These are phyloP conservation scores for Oscheius sp. DNA, from an alignment of 2,888 invertebrate genomes.

Conservation along the genomic window DNA sequence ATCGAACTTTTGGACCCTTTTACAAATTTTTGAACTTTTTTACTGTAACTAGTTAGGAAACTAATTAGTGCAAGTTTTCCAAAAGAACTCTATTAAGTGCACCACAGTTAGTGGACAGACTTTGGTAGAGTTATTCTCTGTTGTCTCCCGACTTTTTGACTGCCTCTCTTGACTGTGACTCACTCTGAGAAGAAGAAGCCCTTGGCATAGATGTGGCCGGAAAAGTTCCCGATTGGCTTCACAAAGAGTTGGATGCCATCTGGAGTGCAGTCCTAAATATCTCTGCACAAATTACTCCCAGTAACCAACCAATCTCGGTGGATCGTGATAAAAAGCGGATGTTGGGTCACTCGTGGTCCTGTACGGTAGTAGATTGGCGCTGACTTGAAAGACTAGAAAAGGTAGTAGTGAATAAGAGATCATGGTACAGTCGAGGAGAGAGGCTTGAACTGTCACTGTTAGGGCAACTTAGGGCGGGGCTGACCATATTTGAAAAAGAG, in stretches of 20 bases:
- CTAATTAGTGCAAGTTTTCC: too few species aligned
- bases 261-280: conserved; percentile 64
- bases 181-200: conserved; percentile 65
- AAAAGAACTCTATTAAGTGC: too few species aligned
- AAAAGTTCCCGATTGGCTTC: conserved; percentile 54
- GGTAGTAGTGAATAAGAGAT: background rate
- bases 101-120: too few species aligned
- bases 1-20: too few species aligned
- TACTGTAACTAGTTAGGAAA: too few species aligned
- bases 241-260: conserved; percentile 65
- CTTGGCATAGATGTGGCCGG: conserved; percentile 71
- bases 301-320: conserved; percentile 11
- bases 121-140: too few species aligned
- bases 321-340: conserved; percentile 20
- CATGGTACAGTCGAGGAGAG: conserved; percentile 15
- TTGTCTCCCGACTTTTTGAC: too few species aligned
- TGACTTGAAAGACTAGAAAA: background rate
- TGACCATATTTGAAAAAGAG: conserved; percentile 21
- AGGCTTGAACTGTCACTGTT: conserved; percentile 23
- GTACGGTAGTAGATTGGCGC: conserved; percentile 2
- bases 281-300: background rate
- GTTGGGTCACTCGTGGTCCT: background rate
- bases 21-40: too few species aligned
- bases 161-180: conserved; percentile 14
- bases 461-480: conserved; percentile 14